Percentiles rank a stretch among this genome's conserved stretches.
These are phyloP conservation scores for Caenorhabditis sp. DNA, from an alignment of 2,888 invertebrate species.

Conservation along the genomic window DNA sequence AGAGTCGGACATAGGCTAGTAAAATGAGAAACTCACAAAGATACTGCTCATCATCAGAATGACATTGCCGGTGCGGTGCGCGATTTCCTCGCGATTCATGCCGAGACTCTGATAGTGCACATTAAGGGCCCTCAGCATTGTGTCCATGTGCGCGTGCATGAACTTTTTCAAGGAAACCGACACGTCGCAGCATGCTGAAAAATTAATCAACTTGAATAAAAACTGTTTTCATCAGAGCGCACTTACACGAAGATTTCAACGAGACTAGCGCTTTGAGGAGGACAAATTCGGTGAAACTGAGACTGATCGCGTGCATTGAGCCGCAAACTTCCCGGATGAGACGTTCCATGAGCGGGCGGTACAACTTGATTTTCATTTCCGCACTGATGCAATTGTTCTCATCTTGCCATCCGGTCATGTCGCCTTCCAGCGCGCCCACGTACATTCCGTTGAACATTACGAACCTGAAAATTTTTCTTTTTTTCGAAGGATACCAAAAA, in stretches of 20 bases:
- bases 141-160: constrained; percentile 61
- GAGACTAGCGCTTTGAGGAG: constrained; percentile 67
- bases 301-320: constrained; percentile 60
- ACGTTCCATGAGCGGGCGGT: constrained; percentile 66
- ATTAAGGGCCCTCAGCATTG: constrained; percentile 53
- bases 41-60: constrained; percentile 67
- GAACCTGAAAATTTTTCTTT: constrained; percentile 49
- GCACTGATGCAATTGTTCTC: constrained; percentile 62
- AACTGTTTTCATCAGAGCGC: neutral
- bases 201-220: neutral
- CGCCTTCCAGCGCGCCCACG: constrained; percentile 59
- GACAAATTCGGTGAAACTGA: constrained; percentile 65
- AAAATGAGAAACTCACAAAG: constrained; percentile 68
- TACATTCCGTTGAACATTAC: constrained; percentile 71
- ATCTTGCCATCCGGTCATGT: constrained; percentile 66
- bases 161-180: constrained; percentile 55
- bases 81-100: constrained; percentile 52
- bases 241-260: constrained; percentile 63
- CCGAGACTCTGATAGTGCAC: constrained; percentile 58
- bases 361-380: constrained; percentile 68
- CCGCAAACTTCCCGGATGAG: constrained; percentile 63
- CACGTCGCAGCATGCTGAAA: constrained; percentile 63
- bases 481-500: too few relatives aligned
- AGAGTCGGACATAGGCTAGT: neutral
- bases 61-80: constrained; percentile 67